These are phyloP conservation scores for Crossocerus cetratus DNA, from an alignment of 2,888 invertebrate genomes.

Conservation along the genomic window DNA sequence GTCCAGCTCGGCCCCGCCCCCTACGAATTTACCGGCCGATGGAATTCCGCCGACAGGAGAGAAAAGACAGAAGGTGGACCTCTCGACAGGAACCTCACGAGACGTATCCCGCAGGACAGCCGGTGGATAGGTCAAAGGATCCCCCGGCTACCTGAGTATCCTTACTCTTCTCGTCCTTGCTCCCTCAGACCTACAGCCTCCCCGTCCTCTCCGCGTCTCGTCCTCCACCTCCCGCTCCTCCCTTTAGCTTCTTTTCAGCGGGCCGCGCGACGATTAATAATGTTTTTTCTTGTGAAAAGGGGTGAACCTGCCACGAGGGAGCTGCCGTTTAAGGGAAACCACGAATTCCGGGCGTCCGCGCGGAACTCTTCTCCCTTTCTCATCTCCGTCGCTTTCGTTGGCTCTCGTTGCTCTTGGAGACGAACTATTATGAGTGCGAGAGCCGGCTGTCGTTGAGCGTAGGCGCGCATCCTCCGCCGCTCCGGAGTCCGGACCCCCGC, in stretches of 20 bases:
- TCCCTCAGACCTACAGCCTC: constrained; percentile 36
- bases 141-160: constrained; percentile 71
- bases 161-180: constrained; percentile 32
- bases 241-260: constrained; percentile 53
- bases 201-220: constrained; percentile 25
- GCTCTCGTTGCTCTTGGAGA: neutral
- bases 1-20: constrained; percentile 37
- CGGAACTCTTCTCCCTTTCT: no score
- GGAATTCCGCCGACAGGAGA: constrained; percentile 56
- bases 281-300: constrained; percentile 41
- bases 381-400: neutral
- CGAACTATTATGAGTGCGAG: neutral
- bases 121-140: constrained; percentile 73
- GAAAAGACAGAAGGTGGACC: constrained; percentile 59
- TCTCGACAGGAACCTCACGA: constrained; percentile 52
- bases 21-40: constrained; percentile 46
- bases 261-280: constrained; percentile 70
- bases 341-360: constrained; percentile 42
- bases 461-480: constrained; percentile 16
- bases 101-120: constrained; percentile 65
- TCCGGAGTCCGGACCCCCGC: constrained; percentile 44
- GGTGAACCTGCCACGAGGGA: constrained; percentile 47
- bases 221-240: constrained; percentile 39
- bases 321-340: constrained; percentile 59
- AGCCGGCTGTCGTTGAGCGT: neutral